Conservation (phyloP, 2,113 vertebrate species). For the Elephantulus edwardii region DNA sequence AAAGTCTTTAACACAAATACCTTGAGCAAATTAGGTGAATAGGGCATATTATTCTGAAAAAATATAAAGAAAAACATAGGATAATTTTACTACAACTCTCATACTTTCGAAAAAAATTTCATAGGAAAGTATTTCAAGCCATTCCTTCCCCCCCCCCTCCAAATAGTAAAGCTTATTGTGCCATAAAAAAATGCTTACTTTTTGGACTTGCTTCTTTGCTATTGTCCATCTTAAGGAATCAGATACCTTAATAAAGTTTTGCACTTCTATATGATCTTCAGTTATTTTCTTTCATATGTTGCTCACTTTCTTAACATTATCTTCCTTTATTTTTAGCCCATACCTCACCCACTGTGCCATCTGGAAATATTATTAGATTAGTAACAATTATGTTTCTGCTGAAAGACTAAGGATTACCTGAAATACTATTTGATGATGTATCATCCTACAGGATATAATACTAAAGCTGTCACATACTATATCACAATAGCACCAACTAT, state of each 20-base stretch:
- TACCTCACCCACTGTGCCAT: constrained; percentile 53
- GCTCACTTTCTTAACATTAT: not conserved
- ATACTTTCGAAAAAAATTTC: not conserved
- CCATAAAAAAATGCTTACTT: not conserved
- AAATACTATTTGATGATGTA: constrained; percentile 64
- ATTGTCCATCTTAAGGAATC: not conserved
- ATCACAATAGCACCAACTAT: constrained; percentile 34
- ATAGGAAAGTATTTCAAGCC: not conserved
- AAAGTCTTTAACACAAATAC: not conserved
- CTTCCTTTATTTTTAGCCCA: constrained; percentile 40
- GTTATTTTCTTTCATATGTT: not conserved
- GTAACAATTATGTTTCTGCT: constrained; percentile 69
- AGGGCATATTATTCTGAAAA: fast-evolving
- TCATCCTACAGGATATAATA: constrained; percentile 70
- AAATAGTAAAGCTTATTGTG: not conserved
- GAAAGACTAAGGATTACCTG: constrained; percentile 70
- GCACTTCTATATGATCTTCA: not conserved
- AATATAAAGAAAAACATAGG: not conserved
- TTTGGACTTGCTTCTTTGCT: not conserved
- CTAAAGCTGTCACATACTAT: constrained; percentile 70
- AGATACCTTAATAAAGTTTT: not conserved
- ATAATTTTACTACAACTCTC: not conserved
- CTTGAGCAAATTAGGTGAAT: too few relatives aligned
- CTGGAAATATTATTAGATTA: constrained; percentile 78
- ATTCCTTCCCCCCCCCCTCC: not conserved